A percentile compares a stretch with the other conserved stretches of the same genome.
These are phyloP conservation scores for Alviniconcha marisindica DNA, from an alignment of 1,140 invertebrate genomes.

Conservation along the genomic window DNA sequence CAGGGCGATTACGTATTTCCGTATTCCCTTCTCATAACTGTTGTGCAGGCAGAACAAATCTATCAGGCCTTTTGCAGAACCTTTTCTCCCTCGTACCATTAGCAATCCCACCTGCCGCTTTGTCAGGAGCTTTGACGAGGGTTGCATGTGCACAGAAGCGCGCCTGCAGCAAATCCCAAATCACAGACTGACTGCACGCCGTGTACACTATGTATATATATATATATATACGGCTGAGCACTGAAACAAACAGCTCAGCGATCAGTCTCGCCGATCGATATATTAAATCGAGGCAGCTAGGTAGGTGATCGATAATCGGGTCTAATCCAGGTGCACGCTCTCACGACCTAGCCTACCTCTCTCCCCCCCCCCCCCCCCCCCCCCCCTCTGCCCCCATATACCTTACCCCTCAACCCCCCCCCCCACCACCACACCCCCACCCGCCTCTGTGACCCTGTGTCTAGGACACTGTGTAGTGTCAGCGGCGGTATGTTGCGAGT, in stretches of 20 bases:
- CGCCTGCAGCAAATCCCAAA: no score
- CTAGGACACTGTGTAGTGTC: not conserved
- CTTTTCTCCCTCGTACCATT: no score
- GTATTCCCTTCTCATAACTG: no score
- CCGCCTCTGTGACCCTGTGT: not conserved
- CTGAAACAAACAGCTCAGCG: not conserved
- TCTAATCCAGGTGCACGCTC: not conserved
- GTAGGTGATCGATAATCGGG: constrained; percentile 12
- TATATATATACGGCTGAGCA: not conserved
- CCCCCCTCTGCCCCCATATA: no score
- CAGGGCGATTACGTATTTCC: no score
- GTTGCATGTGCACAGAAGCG: no score
- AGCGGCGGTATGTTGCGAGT: not conserved
- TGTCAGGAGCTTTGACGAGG: no score
- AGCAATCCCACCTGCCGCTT: no score
- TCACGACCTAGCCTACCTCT: not conserved
- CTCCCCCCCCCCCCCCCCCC: not conserved
- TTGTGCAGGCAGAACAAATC: no score
- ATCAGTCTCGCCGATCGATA: not conserved
- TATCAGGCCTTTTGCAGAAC: no score
- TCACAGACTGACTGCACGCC: not conserved
- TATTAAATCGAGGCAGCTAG: no score
- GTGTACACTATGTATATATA: not conserved
- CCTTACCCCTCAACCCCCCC: not conserved
- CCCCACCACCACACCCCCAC: not conserved